Conservation (phyloP, 2,113 vertebrate species). For the Vombatus ursinus region DNA sequence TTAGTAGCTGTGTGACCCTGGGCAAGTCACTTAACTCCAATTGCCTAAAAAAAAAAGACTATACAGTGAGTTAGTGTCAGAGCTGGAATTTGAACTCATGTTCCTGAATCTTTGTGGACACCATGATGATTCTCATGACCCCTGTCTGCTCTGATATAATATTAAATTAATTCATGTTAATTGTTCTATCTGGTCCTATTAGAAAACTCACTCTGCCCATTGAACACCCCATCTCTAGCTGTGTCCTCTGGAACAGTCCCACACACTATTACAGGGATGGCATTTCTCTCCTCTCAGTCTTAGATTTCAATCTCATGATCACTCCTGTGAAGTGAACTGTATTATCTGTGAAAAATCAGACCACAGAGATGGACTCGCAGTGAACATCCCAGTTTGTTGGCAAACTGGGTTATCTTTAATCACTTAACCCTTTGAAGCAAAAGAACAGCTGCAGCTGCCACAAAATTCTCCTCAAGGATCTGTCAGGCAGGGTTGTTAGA, state of each 20-base stretch:
- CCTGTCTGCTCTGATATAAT: conserved; percentile 27
- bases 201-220: conserved; percentile 32
- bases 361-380: conserved; percentile 74
- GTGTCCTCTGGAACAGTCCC: conserved; percentile 59
- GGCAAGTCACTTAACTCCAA: neutral
- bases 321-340: conserved; percentile 75
- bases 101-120: neutral
- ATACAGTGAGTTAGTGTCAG: neutral
- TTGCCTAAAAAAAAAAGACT: neutral
- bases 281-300: conserved; percentile 74
- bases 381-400: conserved; percentile 34
- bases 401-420: conserved; percentile 75
- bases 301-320: conserved; percentile 79
- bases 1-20: neutral
- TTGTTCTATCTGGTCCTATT: neutral
- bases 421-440: conserved; percentile 76
- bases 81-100: neutral
- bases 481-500: conserved; percentile 49
- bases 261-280: conserved; percentile 60
- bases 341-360: conserved; percentile 78
- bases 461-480: conserved; percentile 55
- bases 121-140: neutral
- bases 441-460: conserved; percentile 50
- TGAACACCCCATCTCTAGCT: conserved; percentile 60
- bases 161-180: conserved; percentile 57